Evolutionary conservation across 2,888 invertebrate genomes (phyloP), one percentile per base, ranked within the genome.

Genomic region (Aporophyla nigra): DNA sequence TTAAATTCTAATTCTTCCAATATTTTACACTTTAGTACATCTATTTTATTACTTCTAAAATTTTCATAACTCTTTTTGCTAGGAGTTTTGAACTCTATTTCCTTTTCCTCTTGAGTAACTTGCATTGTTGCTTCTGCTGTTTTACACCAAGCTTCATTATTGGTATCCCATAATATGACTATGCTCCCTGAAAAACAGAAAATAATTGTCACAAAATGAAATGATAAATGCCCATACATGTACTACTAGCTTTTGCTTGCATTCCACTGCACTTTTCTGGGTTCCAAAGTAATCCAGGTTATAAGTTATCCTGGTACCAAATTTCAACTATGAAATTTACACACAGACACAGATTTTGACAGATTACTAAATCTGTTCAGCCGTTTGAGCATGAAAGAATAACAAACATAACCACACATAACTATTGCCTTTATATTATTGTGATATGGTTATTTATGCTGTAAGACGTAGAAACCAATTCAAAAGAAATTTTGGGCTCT

Each of bases 131-230:
- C 27, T 51, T 66, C 51, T 33, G 27, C 12, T 51, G 21, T 33
- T 66, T 66, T 66, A 63, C 51, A 21, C 51, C 65, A 33, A 6
- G 65, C 65, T 66, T 51, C 65, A 66, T 66, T 51, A 21, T 66
- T 66, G 0, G 2, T 14, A 24, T 66, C 63, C 0, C 46, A 49
- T 49, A 63, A 63, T 63, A 63, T 33, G 33, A 66, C 12, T 21
- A 53, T 19, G 21, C 21, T 33, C 5, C 33, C 66, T 66, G 66
- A 66, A 51, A 65, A 65, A 51, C 19, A 65, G 27, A 63, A 46
- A 65, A 49, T 43, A 40, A 40, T 3, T 40, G 12, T 6, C 21
- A 61, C 40, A 21, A 10, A 65, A 27, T 19, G 2, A 4, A 27
- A 49, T 49, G 19, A 65, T 65, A 19, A 63, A 49, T 43, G 5